These are phyloP conservation scores for Todiramphus saurophagus DNA, from an alignment of 2,113 vertebrate species.

Conservation along the genomic window DNA sequence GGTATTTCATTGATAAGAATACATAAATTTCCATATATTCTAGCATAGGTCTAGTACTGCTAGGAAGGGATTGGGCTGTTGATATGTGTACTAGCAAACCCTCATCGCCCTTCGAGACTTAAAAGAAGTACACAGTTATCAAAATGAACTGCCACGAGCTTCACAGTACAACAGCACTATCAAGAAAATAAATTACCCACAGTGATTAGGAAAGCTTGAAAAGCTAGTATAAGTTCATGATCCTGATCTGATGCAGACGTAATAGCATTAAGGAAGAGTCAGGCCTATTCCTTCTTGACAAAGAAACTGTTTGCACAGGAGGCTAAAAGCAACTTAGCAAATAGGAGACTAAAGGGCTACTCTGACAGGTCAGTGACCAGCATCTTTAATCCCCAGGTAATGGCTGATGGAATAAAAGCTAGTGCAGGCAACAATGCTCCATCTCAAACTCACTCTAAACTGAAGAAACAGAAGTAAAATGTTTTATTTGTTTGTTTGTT, in stretches of 20 bases:
- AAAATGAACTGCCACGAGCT: neutral
- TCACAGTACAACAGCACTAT: neutral
- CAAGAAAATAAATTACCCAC: neutral
- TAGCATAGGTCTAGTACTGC: neutral
- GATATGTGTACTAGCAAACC: neutral
- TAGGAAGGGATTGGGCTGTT: neutral
- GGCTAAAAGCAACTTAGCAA: neutral
- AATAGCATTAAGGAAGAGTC: neutral
- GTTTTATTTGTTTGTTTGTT: neutral
- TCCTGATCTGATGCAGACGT: neutral
- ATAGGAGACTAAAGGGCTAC: neutral
- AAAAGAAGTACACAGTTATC: neutral
- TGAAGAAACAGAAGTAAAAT: neutral
- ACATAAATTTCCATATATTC: neutral
- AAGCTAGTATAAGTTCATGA: neutral
- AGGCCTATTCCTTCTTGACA: neutral
- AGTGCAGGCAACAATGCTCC: accelerated
- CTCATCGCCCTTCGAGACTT: neutral
- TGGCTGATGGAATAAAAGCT: neutral
- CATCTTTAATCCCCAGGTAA: neutral
- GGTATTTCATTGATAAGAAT: neutral
- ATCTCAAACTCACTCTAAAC: neutral
- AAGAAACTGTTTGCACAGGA: neutral
- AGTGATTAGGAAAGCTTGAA: neutral
- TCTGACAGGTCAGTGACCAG: neutral